Evolutionary conservation across 2,888 invertebrate species (phyloP), one percentile per base, ranked within the genome.

Genomic region (Lasioglossum calceatum): DNA sequence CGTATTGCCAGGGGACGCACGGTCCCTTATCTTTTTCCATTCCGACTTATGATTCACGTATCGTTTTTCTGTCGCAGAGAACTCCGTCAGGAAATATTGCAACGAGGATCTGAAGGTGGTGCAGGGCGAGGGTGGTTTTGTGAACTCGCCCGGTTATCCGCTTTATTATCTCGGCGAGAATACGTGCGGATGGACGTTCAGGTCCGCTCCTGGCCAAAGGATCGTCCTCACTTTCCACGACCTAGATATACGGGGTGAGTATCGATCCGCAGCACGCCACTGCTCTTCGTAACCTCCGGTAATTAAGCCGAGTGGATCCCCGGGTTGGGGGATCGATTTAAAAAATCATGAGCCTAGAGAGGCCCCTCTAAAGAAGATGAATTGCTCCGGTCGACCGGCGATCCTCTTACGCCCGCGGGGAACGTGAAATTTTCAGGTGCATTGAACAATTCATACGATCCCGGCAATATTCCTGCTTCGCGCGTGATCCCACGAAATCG

Each of bases 181-280:
- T 93, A 95, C 96, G 89, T 98, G 98, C 93, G 96, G 96, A 64
- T 98, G 97, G 97, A 96, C 96, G 85, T 96, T 98, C 81, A 95
- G 95, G 72, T 97, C 97, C 1, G 95, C 96, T 73, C 96, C 96
- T 0, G 97, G 97, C 83, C 97, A 97, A 93, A 96, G 96, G 91
- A 96, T 98, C 80, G 96, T 96, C 88, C 94, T 98, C 77, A 97
- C 97, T 0, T 95, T 98, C 54, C 95, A 97, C 90, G 98, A 98
- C 94, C 96, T 98, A 87, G 97, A 97, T 85, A 96, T 98, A 91
- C 96, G 97, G 93, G 96, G 97, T 97, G 95, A 96, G 96, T 95
- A 82, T 83, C 79, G 67, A 81, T 76, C 73, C 32, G 42, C 14
- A 10, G 27, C 61, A 54, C 54, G 23, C 16, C 27, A 14, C 27